A percentile compares a stretch with the other conserved stretches of the same genome.
Conservation (phyloP, 2,113 vertebrate genomes). For the Isurus oxyrinchus region DNA sequence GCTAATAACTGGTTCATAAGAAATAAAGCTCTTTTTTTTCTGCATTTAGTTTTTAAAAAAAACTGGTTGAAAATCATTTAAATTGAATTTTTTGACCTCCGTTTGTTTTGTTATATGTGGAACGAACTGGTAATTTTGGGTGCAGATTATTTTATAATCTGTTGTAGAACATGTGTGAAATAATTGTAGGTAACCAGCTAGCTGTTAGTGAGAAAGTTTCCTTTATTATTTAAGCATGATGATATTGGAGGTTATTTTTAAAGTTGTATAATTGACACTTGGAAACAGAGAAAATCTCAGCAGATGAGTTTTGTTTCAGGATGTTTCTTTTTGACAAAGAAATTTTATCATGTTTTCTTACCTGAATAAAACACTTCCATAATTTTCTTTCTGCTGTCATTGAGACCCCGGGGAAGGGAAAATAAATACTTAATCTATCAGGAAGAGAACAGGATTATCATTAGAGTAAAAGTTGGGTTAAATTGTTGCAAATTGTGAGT, state of each 20-base stretch:
- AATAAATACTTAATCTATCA: neutral
- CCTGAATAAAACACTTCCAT: neutral
- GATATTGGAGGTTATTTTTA: neutral
- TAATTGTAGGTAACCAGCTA: neutral
- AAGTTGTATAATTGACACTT: neutral
- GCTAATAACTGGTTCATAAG: neutral
- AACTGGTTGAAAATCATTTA: neutral
- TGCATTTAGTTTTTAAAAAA: neutral
- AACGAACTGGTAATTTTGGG: neutral
- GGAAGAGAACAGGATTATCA: too few relatives aligned
- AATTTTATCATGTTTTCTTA: neutral
- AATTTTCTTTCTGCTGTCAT: neutral
- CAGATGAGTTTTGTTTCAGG: neutral
- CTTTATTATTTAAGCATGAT: neutral
- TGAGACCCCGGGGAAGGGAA: neutral
- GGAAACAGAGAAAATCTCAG: neutral
- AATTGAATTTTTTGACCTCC: neutral
- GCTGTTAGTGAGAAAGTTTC: neutral
- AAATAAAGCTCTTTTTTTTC: neutral
- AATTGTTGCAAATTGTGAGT: conserved; percentile 24
- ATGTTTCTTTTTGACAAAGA: neutral
- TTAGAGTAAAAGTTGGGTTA: neutral
- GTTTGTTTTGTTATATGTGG: neutral
- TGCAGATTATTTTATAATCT: neutral
- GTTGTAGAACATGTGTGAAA: neutral